Evolutionary conservation across 2,888 invertebrate species (phyloP).

Genomic region (Cerceris rybyensis): DNA sequence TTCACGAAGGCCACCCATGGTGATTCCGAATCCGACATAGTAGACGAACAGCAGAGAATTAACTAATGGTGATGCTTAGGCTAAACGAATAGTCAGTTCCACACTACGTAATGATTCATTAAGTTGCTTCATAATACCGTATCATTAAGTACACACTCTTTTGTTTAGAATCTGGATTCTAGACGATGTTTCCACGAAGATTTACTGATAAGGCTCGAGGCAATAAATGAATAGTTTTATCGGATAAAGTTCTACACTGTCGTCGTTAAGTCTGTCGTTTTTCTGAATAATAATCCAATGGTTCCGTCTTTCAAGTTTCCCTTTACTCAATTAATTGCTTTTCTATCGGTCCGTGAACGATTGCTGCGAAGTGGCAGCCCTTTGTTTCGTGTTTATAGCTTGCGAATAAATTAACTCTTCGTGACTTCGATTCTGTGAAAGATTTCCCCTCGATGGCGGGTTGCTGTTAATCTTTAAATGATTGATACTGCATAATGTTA

Average conservation of each 20-base stretch:
- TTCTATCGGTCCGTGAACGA: neutral
- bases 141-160: slow-evolving; percentile 20
- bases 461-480: too few relatives aligned
- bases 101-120: slow-evolving; percentile 47
- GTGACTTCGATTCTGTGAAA: too few relatives aligned
- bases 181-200: slow-evolving; percentile 25
- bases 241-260: slow-evolving; percentile 5
- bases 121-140: slow-evolving; percentile 45
- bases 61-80: slow-evolving; percentile 62
- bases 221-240: slow-evolving; percentile 22
- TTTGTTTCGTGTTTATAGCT: too few relatives aligned
- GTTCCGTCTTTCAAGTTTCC: slow-evolving; percentile 18
- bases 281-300: slow-evolving; percentile 18
- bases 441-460: too few relatives aligned
- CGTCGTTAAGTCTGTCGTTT: neutral
- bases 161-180: neutral
- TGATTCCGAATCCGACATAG: slow-evolving; percentile 43
- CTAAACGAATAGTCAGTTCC: slow-evolving; percentile 50
- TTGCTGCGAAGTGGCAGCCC: too few relatives aligned
- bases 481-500: too few relatives aligned
- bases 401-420: too few relatives aligned
- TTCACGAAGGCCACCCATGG: slow-evolving; percentile 59
- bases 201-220: slow-evolving; percentile 41
- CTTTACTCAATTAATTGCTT: slow-evolving; percentile 7
- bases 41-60: slow-evolving; percentile 54